A percentile compares a stretch with the other conserved stretches of the same genome.
phyloP scores from a whole-genome alignment of 2,888 invertebrate genomes.

The Philereme vetulata region DNA sequence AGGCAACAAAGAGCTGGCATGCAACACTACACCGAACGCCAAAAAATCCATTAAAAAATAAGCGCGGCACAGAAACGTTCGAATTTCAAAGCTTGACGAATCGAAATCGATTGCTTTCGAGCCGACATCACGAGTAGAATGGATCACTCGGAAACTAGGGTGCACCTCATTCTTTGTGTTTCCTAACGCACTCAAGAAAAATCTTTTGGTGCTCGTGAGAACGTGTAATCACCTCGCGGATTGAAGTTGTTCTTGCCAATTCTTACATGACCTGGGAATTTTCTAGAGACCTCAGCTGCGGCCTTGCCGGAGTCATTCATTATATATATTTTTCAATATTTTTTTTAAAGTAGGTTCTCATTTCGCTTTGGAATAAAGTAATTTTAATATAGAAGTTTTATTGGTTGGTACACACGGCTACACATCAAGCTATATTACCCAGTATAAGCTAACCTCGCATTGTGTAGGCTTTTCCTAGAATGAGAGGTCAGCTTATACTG shows the following conservation, averaged over 20 bases:
- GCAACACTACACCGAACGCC: conserved; percentile 36
- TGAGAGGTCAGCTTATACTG: no score
- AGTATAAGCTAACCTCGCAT: no score
- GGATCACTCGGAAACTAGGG: conserved; percentile 49
- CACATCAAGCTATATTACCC: no score
- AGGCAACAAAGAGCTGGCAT: conserved; percentile 32
- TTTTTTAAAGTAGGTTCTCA: not conserved
- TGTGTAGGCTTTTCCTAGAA: no score
- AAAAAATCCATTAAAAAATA: conserved; percentile 42
- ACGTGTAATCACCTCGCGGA: conserved; percentile 44
- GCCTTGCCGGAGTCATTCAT: conserved; percentile 12
- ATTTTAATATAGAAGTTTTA: not conserved
- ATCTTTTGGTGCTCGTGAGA: conserved; percentile 56
- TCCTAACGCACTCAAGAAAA: conserved; percentile 43
- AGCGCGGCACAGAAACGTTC: conserved; percentile 53
- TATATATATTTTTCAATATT: conserved; percentile 13
- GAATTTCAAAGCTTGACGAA: conserved; percentile 66
- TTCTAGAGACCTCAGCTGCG: conserved; percentile 14
- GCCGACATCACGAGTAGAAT: conserved; percentile 44
- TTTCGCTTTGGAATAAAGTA: not conserved
- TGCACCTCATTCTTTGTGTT: conserved; percentile 49
- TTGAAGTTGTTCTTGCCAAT: conserved; percentile 32
- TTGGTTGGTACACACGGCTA: no score
- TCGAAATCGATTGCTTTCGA: conserved; percentile 60
- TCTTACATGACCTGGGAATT: conserved; percentile 34